phyloP scores from a whole-genome alignment of 2,113 vertebrate species.

The Nothobranchius kuhntae region DNA sequence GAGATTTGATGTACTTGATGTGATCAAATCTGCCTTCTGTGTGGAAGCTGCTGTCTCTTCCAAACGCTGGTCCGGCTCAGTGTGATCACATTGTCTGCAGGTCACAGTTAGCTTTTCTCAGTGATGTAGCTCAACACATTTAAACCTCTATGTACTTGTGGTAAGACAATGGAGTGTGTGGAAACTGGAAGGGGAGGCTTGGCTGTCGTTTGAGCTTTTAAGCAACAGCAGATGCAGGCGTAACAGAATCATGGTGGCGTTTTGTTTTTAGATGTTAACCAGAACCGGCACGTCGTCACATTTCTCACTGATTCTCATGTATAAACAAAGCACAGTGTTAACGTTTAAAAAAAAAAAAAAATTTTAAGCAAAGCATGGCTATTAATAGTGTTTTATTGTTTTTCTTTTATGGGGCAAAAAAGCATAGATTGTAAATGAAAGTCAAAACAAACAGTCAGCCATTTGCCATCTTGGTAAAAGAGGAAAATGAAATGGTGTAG shows the following conservation, averaged over 20 bases:
- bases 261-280: not conserved
- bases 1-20: constrained; percentile 65
- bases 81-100: constrained; percentile 32
- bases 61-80: constrained; percentile 36
- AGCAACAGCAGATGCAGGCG: constrained; percentile 21
- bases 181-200: constrained; percentile 36
- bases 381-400: constrained; percentile 34
- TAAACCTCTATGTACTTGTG: constrained; percentile 20
- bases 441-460: constrained; percentile 56
- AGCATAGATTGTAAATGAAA: constrained; percentile 25
- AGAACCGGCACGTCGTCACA: not conserved
- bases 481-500: constrained; percentile 74
- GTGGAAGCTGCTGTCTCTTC: constrained; percentile 33
- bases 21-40: constrained; percentile 62
- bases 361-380: not conserved
- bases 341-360: too few relatives aligned
- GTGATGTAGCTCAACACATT: constrained; percentile 22
- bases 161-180: constrained; percentile 30
- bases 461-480: constrained; percentile 65
- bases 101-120: constrained; percentile 14
- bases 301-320: not conserved
- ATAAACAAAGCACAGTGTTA: constrained; percentile 9
- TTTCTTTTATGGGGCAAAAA: constrained; percentile 16
- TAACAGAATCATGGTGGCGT: not conserved
- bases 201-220: constrained; percentile 31